A percentile compares a stretch with the other conserved stretches of the same genome.
Evolutionary conservation across 2,888 invertebrate species (phyloP).

Genomic region (Cataglyphis altisquamis): DNA sequence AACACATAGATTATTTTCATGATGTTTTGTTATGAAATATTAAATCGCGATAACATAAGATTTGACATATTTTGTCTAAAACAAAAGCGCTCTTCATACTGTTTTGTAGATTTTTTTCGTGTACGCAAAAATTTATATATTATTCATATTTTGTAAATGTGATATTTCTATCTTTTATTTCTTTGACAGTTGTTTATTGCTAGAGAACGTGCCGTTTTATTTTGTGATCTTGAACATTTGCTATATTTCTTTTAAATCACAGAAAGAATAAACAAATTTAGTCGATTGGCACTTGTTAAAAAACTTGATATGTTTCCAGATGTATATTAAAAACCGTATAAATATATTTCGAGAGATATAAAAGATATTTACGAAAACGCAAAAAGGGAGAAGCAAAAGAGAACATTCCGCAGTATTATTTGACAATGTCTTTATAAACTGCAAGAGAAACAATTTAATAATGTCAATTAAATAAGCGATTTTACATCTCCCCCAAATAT

Average conservation of each 20-base stretch:
- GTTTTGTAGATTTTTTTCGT: not conserved
- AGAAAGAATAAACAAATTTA: constrained; percentile 56
- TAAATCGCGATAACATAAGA: not conserved
- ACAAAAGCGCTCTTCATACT: not conserved
- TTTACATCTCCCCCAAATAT: not conserved
- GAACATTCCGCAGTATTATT: not conserved
- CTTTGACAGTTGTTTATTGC: not conserved
- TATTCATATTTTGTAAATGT: not conserved
- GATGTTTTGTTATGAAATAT: not conserved
- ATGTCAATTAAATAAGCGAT: not conserved
- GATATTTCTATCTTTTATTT: not conserved
- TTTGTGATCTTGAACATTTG: constrained; percentile 56
- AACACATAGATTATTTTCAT: not conserved
- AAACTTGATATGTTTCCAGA: constrained; percentile 59
- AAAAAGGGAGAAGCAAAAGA: not conserved
- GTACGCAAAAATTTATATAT: not conserved
- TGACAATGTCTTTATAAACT: not conserved
- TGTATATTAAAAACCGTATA: not conserved
- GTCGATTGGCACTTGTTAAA: constrained; percentile 51
- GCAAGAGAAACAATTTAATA: not conserved
- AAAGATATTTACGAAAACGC: constrained; percentile 40
- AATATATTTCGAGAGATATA: constrained; percentile 20
- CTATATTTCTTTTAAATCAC: constrained; percentile 47
- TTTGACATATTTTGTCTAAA: not conserved
- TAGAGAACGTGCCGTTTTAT: constrained; percentile 51